These are phyloP conservation scores for Nothobranchius kuhntae DNA, from an alignment of 2,113 vertebrate genomes.

Conservation along the genomic window DNA sequence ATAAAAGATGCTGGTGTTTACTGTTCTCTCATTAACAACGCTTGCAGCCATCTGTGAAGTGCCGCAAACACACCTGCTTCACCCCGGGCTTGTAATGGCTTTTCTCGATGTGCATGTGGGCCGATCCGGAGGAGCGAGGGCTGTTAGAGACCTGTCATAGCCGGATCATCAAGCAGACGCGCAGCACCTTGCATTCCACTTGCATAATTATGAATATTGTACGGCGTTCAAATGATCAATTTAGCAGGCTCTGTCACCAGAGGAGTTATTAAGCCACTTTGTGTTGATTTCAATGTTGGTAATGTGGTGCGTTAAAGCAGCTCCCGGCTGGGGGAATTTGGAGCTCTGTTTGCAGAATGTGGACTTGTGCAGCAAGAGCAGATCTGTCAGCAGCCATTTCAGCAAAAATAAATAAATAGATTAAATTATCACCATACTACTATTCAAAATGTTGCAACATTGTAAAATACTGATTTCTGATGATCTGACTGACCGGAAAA, in stretches of 20 bases:
- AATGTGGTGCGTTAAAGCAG: constrained; percentile 56
- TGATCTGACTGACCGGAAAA: not conserved
- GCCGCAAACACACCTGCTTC: constrained; percentile 79
- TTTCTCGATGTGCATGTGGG: constrained; percentile 77
- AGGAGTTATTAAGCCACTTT: constrained; percentile 75
- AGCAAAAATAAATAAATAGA: not conserved
- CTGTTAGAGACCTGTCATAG: constrained; percentile 74
- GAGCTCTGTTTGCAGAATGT: constrained; percentile 40
- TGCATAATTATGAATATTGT: constrained; percentile 76
- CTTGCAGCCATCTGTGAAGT: constrained; percentile 78
- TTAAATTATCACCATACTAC: too few relatives aligned
- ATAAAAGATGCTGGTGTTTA: constrained; percentile 72
- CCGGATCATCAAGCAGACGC: constrained; percentile 70
- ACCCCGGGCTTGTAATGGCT: constrained; percentile 77
- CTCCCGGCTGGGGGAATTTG: constrained; percentile 48
- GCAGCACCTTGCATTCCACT: constrained; percentile 68
- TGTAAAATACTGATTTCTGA: constrained; percentile 10
- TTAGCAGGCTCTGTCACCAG: constrained; percentile 62
- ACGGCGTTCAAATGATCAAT: constrained; percentile 74
- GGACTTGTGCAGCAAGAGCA: constrained; percentile 40
- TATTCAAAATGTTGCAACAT: not conserved
- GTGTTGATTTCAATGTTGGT: constrained; percentile 73
- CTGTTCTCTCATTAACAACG: constrained; percentile 74
- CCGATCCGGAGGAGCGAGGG: constrained; percentile 66
- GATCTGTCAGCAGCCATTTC: constrained; percentile 24